phyloP scores from a whole-genome alignment of 2,113 vertebrate genomes.

The Pelvicachromis taeniatus region DNA sequence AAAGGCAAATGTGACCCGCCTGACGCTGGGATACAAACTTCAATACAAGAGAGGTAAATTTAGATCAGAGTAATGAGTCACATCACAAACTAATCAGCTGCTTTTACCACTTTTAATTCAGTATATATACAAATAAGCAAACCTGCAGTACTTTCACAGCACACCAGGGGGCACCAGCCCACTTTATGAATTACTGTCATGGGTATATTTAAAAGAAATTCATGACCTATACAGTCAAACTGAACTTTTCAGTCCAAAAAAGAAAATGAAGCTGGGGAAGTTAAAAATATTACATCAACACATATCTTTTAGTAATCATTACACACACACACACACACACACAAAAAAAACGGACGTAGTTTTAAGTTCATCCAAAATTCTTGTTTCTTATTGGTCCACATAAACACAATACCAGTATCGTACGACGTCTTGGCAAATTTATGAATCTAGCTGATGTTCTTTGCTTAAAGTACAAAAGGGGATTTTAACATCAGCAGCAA shows the following conservation, averaged over 20 bases:
- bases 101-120: neutral
- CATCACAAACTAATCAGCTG: accelerated
- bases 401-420: neutral
- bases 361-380: accelerated
- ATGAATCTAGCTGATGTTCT: neutral
- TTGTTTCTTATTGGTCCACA: neutral
- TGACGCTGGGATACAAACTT: neutral
- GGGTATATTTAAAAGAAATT: neutral
- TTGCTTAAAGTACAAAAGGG: neutral
- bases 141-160: neutral
- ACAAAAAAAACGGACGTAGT: accelerated
- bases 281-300: neutral
- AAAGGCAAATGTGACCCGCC: neutral
- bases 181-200: neutral
- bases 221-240: accelerated
- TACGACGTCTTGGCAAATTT: neutral
- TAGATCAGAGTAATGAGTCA: neutral
- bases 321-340: too few species aligned
- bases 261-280: neutral
- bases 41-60: accelerated
- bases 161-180: neutral
- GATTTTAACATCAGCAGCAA: neutral
- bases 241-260: neutral
- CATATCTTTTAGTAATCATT: neutral
- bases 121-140: neutral